Evolutionary conservation across 2,888 invertebrate genomes (phyloP).

Genomic region (Dryadula phaetusa): DNA sequence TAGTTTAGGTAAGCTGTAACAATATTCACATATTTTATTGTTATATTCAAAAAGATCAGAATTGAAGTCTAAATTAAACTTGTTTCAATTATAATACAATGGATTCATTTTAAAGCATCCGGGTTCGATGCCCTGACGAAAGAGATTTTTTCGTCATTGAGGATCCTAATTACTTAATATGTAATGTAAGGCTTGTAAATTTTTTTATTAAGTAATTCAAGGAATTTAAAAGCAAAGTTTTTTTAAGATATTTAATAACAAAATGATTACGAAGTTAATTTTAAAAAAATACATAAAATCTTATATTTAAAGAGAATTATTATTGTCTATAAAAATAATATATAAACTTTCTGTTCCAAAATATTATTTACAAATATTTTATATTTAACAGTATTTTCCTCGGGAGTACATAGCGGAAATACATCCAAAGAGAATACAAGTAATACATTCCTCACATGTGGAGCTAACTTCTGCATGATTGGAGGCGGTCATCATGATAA

Average conservation of each 20-base stretch:
- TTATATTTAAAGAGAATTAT: too few relatives aligned
- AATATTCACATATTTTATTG: conserved; percentile 30
- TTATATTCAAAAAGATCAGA: neutral
- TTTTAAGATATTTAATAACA: too few relatives aligned
- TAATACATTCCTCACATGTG: conserved; percentile 86
- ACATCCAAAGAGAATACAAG: conserved; percentile 71
- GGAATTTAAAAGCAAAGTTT: neutral
- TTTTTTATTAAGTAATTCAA: neutral
- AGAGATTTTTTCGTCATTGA: conserved; percentile 25
- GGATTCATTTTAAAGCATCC: conserved; percentile 30
- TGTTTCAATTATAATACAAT: conserved; percentile 18
- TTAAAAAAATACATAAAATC: too few relatives aligned
- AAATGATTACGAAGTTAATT: too few relatives aligned
- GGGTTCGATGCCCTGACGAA: conserved; percentile 34
- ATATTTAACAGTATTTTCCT: conserved; percentile 87
- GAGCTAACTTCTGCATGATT: conserved; percentile 92
- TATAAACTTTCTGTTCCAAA: conserved; percentile 21
- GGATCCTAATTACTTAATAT: conserved; percentile 27
- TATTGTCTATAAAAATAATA: neutral
- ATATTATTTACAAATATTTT: too few relatives aligned
- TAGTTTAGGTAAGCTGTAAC: conserved; percentile 89
- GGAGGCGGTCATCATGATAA: conserved; percentile 87
- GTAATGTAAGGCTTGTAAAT: neutral
- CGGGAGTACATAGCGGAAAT: conserved; percentile 88
- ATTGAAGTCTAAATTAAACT: conserved; percentile 21